phyloP scores from a whole-genome alignment of 2,797 vertebrate genomes.

The Gymnothorax reevesii region DNA sequence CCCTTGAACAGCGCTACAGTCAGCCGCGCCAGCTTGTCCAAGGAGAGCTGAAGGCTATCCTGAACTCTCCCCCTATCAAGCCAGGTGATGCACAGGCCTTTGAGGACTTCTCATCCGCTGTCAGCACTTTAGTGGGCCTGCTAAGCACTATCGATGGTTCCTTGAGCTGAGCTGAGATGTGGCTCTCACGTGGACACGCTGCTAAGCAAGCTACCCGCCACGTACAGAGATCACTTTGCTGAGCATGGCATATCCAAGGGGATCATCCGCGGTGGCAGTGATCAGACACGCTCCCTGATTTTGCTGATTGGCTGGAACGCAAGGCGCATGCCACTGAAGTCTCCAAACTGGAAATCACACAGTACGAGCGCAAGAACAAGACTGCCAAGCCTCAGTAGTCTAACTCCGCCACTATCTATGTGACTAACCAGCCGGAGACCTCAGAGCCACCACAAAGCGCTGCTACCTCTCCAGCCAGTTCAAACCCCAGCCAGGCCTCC shows the following conservation, averaged over 20 bases:
- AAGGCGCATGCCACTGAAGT: no score
- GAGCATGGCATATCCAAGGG: conserved; percentile 29
- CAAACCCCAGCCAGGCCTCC: neutral
- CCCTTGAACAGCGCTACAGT: conserved; percentile 5
- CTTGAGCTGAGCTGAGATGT: no score
- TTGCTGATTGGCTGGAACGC: conserved; percentile 10
- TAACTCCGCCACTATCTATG: neutral
- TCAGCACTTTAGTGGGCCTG: no score
- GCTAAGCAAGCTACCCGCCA: conserved; percentile 32
- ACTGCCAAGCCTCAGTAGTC: neutral
- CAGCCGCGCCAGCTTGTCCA: conserved; percentile 39
- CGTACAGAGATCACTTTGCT: conserved; percentile 23
- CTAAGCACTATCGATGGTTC: no score
- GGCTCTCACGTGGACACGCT: no score
- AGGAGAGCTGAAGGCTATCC: conserved; percentile 17
- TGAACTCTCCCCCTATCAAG: no score
- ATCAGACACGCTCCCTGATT: neutral
- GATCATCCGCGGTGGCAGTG: conserved; percentile 27
- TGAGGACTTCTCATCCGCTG: no score
- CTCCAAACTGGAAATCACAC: neutral
- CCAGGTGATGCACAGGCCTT: no score
- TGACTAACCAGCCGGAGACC: neutral
- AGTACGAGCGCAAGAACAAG: neutral
- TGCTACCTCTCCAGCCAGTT: neutral
- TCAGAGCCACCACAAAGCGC: conserved; percentile 34